phyloP scores from a whole-genome alignment of 1,140 invertebrate genomes.

The Bemisia tabaci region DNA sequence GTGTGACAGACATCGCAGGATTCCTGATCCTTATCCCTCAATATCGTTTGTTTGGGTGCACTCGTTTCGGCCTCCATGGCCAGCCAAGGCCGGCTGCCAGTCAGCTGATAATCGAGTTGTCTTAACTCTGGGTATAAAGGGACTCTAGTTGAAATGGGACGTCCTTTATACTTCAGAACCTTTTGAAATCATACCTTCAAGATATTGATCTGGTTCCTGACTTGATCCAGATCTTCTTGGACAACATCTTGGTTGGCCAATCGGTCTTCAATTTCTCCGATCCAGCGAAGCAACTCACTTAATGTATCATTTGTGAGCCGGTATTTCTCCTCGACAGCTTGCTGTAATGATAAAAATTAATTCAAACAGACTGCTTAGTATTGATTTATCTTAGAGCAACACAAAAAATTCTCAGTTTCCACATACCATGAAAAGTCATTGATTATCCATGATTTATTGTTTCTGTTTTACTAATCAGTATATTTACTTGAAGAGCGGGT shows the following conservation, averaged over 20 bases:
- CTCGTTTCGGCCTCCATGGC: too few relatives aligned
- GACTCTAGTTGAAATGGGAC: too few relatives aligned
- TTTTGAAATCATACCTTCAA: constrained; percentile 72
- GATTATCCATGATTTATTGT: background rate
- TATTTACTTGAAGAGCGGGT: too few relatives aligned
- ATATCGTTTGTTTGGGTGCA: too few relatives aligned
- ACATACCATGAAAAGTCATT: background rate
- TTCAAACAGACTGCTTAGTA: background rate
- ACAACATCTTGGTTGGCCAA: constrained; percentile 77
- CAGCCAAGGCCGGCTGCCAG: too few relatives aligned
- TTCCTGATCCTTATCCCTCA: too few relatives aligned
- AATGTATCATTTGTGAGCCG: constrained; percentile 73
- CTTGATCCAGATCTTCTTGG: constrained; percentile 72
- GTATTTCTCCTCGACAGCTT: constrained; percentile 89
- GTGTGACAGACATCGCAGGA: too few relatives aligned
- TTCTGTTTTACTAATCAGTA: background rate
- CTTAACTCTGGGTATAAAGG: too few relatives aligned
- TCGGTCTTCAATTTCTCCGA: constrained; percentile 69
- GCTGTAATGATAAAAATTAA: constrained; percentile 40
- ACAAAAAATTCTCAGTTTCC: background rate
- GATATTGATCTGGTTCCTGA: constrained; percentile 76
- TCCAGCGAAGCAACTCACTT: constrained; percentile 74
- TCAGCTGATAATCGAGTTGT: too few relatives aligned
- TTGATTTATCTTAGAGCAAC: too few relatives aligned
- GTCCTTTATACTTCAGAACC: too few relatives aligned